Evolutionary conservation across 23 tunicate species (phyloP).

Genomic region (Styela clava): DNA sequence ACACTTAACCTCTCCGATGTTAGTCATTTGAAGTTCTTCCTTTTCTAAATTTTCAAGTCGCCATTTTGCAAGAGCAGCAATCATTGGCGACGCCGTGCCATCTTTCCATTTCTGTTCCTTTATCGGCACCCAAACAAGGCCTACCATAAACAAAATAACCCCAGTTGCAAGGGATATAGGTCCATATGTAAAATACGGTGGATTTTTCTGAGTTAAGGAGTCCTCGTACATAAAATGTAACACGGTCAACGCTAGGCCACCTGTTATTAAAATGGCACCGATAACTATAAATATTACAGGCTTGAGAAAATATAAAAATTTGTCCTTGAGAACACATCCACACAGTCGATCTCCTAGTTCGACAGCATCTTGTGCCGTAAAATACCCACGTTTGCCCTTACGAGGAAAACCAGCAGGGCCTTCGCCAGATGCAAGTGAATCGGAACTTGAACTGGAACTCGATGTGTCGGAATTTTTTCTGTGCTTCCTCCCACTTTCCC

Average conservation of each 20-base stretch:
- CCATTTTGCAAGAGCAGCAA: slow-evolving; percentile 54
- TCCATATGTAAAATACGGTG: slow-evolving; percentile 80
- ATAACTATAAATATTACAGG: slow-evolving; percentile 40
- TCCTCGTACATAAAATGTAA: slow-evolving; percentile 76
- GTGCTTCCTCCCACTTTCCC: neutral
- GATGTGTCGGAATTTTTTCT: slow-evolving; percentile 9
- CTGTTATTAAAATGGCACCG: slow-evolving; percentile 41
- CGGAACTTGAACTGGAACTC: neutral
- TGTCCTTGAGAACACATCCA: slow-evolving; percentile 15
- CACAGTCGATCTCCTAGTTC: slow-evolving; percentile 8
- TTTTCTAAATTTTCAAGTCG: slow-evolving; percentile 7
- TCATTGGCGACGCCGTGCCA: slow-evolving; percentile 86
- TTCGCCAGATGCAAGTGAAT: neutral
- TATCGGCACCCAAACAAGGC: slow-evolving; percentile 75
- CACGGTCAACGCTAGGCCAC: slow-evolving; percentile 59
- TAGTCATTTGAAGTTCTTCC: neutral
- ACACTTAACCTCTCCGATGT: neutral
- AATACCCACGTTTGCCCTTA: slow-evolving; percentile 7
- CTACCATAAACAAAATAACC: slow-evolving; percentile 58
- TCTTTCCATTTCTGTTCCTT: slow-evolving; percentile 70
- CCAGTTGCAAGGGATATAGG: slow-evolving; percentile 74
- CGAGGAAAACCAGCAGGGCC: neutral
- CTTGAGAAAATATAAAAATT: slow-evolving; percentile 47
- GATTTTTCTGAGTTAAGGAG: slow-evolving; percentile 15
- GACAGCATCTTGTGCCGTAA: slow-evolving; percentile 28